Percentiles rank a stretch among this genome's conserved stretches.
phyloP scores from a whole-genome alignment of 2,797 vertebrate species.

The Carduelis carduelis region DNA sequence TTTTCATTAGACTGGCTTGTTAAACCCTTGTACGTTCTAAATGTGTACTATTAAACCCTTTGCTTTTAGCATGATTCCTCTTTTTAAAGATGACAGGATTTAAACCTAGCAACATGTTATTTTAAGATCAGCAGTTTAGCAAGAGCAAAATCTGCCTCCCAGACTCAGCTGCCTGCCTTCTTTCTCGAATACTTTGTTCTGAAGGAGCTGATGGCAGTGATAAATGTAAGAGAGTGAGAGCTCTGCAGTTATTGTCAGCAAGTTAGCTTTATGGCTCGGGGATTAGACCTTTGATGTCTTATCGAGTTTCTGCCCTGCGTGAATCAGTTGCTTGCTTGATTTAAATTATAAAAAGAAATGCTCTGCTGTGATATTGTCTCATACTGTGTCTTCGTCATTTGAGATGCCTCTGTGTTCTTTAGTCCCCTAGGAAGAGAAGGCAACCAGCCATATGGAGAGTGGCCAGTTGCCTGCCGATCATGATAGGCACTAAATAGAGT shows the following conservation, averaged over 20 bases:
- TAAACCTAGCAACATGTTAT: background rate
- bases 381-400: slow-evolving; percentile 58
- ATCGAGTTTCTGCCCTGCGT: slow-evolving; percentile 42
- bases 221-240: slow-evolving; percentile 48
- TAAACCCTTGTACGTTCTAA: background rate
- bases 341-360: slow-evolving; percentile 59
- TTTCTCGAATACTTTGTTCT: slow-evolving; percentile 33
- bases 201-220: slow-evolving; percentile 48
- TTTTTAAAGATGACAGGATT: slow-evolving; percentile 10
- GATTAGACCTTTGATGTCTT: slow-evolving; percentile 62
- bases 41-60: background rate
- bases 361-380: slow-evolving; percentile 36
- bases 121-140: slow-evolving; percentile 31
- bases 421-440: slow-evolving; percentile 31
- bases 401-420: slow-evolving; percentile 37
- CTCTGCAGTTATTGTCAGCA: slow-evolving; percentile 49
- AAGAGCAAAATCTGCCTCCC: slow-evolving; percentile 23
- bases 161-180: background rate
- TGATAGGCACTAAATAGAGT: slow-evolving; percentile 11
- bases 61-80: background rate
- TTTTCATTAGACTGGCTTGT: background rate
- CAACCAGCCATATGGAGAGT: slow-evolving; percentile 60
- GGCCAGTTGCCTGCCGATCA: slow-evolving; percentile 31
- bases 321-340: slow-evolving; percentile 61
- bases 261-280: slow-evolving; percentile 39